A percentile compares a stretch with the other conserved stretches of the same genome.
Evolutionary conservation across 2,797 vertebrate genomes (phyloP).

Genomic region (Bufotes viridis): DNA sequence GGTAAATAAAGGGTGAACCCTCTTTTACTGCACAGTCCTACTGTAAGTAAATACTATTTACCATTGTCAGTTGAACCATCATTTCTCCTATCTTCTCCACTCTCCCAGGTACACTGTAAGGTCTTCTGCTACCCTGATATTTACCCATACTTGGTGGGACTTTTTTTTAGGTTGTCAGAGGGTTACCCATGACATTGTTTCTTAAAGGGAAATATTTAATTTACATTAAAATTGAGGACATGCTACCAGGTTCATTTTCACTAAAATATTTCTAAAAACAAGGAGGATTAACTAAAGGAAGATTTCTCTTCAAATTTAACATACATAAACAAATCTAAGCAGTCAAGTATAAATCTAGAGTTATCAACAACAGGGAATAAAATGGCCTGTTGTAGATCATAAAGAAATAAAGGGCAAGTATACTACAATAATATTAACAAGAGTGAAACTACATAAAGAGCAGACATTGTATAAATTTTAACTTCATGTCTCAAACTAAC

Average conservation of each 20-base stretch:
- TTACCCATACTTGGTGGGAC: too few relatives aligned
- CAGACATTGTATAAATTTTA: slow-evolving; percentile 48
- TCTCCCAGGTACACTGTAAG: too few relatives aligned
- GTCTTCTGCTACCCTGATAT: too few relatives aligned
- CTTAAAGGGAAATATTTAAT: too few relatives aligned
- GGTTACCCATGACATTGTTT: neutral
- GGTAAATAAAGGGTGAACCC: too few relatives aligned
- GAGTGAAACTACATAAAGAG: slow-evolving; percentile 28
- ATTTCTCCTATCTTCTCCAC: too few relatives aligned
- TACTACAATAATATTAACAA: slow-evolving; percentile 23
- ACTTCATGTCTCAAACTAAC: slow-evolving; percentile 35
- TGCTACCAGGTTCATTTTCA: neutral
- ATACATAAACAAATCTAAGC: slow-evolving; percentile 2
- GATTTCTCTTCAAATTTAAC: neutral
- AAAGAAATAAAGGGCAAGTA: slow-evolving; percentile 36
- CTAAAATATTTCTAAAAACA: neutral
- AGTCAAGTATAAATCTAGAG: neutral
- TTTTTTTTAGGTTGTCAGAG: too few relatives aligned
- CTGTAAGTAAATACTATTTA: too few relatives aligned
- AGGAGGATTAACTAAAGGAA: neutral
- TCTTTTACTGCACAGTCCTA: too few relatives aligned
- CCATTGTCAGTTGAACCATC: too few relatives aligned
- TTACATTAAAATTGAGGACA: neutral
- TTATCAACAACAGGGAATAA: neutral
- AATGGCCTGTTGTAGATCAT: slow-evolving; percentile 37